Evolutionary conservation across 2,888 invertebrate genomes (phyloP), one percentile per base, ranked within the genome.

Genomic region (Acronicta leporina): DNA sequence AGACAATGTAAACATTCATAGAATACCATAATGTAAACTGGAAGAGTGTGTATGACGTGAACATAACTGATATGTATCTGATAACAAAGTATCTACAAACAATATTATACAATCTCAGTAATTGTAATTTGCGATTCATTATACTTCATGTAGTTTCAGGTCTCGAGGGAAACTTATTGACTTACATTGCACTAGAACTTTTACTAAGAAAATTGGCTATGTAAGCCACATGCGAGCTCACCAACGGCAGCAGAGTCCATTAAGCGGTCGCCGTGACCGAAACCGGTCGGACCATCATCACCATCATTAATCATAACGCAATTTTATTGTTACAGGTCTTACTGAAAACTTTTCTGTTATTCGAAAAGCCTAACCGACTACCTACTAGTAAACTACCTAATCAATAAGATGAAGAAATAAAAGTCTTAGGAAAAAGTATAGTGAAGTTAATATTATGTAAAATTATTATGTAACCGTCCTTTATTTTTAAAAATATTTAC

Each of bases 401-500:
- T 82, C 85, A 86, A 75, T 88, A 87, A 88, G 85, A 79, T 73
- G 79, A 82, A 77, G 80, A 80, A 79, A 83, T 84, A 82, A 83
- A 82, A 79, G 81, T 75, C 75, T 84, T 86, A 88, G 81, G 77
- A 83, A 84, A 82, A 80, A 80, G 80, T 86, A 86, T 88, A 88
- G 87, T 87, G 84, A 88, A 88, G 86, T 89, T 85, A 90, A 82
- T 86, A 81, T 85, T 82, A 83, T 85, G 86, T 90, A 79, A 92
- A 91, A 92, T 92, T 91, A 86, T 83, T 81, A 87, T 84, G 92
- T 92, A 83, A 83, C 87, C 82, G 87, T 86, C 74, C 75, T 87
- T 89, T 87, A 89, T 91, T 92, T 93, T 87, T 91, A 87, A 91
- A 82, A 87, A 86, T 87, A 89, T 92, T 88, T 92, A 91, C 91